A percentile compares a stretch with the other conserved stretches of the same genome.
Conservation (phyloP, 1,140 invertebrate species). For the Cydia splendana region DNA sequence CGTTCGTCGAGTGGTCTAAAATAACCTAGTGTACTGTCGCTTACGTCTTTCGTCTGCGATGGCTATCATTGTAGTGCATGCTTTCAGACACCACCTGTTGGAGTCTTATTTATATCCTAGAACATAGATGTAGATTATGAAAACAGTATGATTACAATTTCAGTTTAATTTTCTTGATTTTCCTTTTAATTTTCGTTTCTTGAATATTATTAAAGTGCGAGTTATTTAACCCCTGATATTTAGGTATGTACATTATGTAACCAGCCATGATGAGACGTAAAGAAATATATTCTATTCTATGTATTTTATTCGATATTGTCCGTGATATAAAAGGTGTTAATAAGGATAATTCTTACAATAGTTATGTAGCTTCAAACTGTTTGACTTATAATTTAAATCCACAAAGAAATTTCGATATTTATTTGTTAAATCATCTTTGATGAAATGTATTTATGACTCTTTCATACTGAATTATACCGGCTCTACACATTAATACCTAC, state of each 20-base stretch:
- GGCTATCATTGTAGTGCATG: constrained; percentile 49
- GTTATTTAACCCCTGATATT: neutral
- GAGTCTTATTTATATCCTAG: constrained; percentile 48
- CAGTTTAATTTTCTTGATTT: neutral
- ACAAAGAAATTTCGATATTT: no score
- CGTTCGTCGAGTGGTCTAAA: constrained; percentile 42
- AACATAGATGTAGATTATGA: constrained; percentile 27
- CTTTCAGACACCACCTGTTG: constrained; percentile 53
- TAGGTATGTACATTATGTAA: no score
- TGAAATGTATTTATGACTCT: neutral
- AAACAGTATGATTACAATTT: neutral
- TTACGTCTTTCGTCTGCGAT: constrained; percentile 38
- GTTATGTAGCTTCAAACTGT: no score
- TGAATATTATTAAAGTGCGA: neutral
- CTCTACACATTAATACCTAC: constrained; percentile 54
- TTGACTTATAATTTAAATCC: no score
- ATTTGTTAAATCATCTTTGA: no score
- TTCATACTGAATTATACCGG: constrained; percentile 39
- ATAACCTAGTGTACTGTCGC: constrained; percentile 43
- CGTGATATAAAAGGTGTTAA: no score
- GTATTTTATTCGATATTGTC: no score
- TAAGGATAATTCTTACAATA: no score
- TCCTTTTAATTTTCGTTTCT: neutral
- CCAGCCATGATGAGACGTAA: no score
- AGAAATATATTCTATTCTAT: no score